Evolutionary conservation across 2,888 invertebrate species (phyloP), one percentile per base, ranked within the genome.

Genomic region (Pollenia angustigena): DNA sequence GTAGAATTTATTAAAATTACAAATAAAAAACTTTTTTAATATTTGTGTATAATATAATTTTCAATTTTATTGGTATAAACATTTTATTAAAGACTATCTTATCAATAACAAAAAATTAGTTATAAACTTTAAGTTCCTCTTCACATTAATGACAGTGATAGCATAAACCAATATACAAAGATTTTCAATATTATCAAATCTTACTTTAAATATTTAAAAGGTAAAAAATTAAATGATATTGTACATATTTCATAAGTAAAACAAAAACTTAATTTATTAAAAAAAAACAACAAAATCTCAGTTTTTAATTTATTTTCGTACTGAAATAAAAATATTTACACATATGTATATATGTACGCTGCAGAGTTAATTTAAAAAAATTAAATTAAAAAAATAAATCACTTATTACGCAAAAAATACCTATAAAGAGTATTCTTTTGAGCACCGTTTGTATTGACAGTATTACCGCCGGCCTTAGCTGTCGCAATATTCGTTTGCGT

Each of bases 391-490:
- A 23, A 46, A 68, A 69, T 52, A 81, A 87, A 91, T 94, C 95
- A 95, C 94, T 95, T 95, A 93, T 95, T 95, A 92, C 95, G 95
- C 92, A 95, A 94, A 93, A 96, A 95, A 94, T 96, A 96, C 93
- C 96, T 95, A 93, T 95, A 94, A 89, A 96, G 94, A 89, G 95
- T 95, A 93, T 95, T 96, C 88, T 92, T 93, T 78, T 92, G 91
- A 23, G 89, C 86, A 18, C 89, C 89, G 80, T 89, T 90, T 10
- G 90, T 78, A 46, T 90, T 85, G 14, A 84, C 52, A 64, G 58
- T 56, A 48, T 50, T 68, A 14, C 94, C 95, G 81, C 94, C 85
- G 11, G 89, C 88, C 72, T 88, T 88, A 48, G 89, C 66, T 32
- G 87, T 79, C 50, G 78, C 54, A 56, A 54, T 85, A 12, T 82